These are phyloP conservation scores for Onchidella celtica DNA, from an alignment of 2,888 invertebrate genomes.

Conservation along the genomic window DNA sequence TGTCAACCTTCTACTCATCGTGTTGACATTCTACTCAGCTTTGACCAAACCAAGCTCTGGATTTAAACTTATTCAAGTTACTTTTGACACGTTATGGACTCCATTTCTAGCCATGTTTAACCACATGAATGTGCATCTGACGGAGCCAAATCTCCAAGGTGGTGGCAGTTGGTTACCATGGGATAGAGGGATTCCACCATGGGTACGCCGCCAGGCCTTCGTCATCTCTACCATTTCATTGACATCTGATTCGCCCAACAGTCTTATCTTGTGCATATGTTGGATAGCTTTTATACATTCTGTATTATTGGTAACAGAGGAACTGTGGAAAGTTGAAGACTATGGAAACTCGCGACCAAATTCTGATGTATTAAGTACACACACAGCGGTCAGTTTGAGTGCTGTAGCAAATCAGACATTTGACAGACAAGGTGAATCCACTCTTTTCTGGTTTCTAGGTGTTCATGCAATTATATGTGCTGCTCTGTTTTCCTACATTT, in stretches of 20 bases:
- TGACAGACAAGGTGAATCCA: background rate
- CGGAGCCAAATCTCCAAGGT: background rate
- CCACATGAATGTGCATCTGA: background rate
- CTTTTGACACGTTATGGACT: constrained; percentile 22
- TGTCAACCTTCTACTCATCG: background rate
- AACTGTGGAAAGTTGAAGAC: background rate
- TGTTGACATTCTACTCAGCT: background rate
- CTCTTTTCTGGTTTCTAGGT: background rate
- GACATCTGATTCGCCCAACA: background rate
- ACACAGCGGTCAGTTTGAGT: background rate
- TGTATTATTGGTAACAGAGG: background rate
- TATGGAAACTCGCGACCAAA: too few relatives aligned
- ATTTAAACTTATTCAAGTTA: background rate
- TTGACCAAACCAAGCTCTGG: background rate
- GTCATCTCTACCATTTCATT: background rate
- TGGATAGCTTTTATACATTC: background rate
- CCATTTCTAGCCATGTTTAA: constrained; percentile 1
- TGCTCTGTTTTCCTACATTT: background rate
- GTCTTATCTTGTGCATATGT: constrained; percentile 4
- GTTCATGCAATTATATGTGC: background rate
- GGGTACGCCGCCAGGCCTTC: background rate
- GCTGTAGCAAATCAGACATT: background rate
- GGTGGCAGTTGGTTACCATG: background rate
- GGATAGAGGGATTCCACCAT: constrained; percentile 7
- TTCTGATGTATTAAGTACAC: too few relatives aligned